Evolutionary conservation across 2,888 invertebrate species (phyloP).

Genomic region (Mamestra brassicae): DNA sequence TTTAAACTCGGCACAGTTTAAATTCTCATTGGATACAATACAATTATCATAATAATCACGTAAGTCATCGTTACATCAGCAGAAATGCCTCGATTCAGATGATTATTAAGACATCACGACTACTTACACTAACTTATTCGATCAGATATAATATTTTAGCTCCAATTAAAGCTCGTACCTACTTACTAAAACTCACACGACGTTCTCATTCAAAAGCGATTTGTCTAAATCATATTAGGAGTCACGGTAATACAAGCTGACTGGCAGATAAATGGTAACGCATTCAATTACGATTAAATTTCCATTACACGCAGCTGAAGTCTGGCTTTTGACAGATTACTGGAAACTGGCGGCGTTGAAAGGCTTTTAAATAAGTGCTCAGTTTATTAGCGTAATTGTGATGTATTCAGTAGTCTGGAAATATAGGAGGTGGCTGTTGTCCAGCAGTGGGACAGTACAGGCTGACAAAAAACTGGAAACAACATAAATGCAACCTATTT

Average conservation of each 20-base stretch:
- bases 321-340: slow-evolving; percentile 31
- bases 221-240: slow-evolving; percentile 53
- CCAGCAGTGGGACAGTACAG: too few relatives aligned
- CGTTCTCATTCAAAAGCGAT: slow-evolving; percentile 51
- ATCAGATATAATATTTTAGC: slow-evolving; percentile 6
- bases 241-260: slow-evolving; percentile 33
- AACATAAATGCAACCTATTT: too few relatives aligned
- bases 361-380: neutral
- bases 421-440: too few relatives aligned
- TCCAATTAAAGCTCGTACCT: slow-evolving; percentile 16
- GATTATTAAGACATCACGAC: slow-evolving; percentile 30
- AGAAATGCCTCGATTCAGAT: neutral
- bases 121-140: slow-evolving; percentile 10
- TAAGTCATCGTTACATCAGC: slow-evolving; percentile 35
- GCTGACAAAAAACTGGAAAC: too few relatives aligned
- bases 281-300: slow-evolving; percentile 46
- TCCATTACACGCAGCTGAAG: slow-evolving; percentile 20
- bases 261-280: slow-evolving; percentile 44
- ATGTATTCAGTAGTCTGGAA: neutral
- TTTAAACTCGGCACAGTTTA: neutral
- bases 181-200: slow-evolving; percentile 55
- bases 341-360: slow-evolving; percentile 15
- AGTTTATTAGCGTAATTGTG: slow-evolving; percentile 3
- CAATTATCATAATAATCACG: neutral
- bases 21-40: neutral